Evolutionary conservation across 2,888 invertebrate species (phyloP).

Genomic region (Ophioninae sp.): DNA sequence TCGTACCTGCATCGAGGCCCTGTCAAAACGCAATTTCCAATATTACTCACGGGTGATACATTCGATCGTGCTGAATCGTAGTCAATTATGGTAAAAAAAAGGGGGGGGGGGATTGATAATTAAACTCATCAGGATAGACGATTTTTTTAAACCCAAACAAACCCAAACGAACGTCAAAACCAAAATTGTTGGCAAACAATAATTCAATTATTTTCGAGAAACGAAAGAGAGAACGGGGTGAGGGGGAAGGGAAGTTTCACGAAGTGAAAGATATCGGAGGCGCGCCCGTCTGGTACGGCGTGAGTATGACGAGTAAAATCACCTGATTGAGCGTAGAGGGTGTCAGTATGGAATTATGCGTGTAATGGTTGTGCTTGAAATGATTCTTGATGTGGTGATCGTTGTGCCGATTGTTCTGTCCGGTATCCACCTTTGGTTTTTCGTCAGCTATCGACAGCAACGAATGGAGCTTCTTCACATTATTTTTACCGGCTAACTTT

Average conservation of each 20-base stretch:
- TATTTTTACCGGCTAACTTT: slow-evolving; percentile 84
- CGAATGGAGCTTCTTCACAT: slow-evolving; percentile 83
- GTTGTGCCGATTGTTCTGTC: slow-evolving; percentile 82
- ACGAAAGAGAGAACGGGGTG: background rate
- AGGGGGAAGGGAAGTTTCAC: background rate
- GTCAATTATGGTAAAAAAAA: too few relatives aligned
- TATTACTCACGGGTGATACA: too few relatives aligned
- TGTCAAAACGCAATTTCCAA: slow-evolving; percentile 73
- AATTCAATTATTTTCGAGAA: background rate
- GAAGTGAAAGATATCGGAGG: background rate
- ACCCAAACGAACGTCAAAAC: too few relatives aligned
- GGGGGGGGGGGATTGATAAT: too few relatives aligned
- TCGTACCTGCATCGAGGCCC: slow-evolving; percentile 91
- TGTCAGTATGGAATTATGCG: slow-evolving; percentile 80
- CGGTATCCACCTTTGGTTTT: slow-evolving; percentile 84
- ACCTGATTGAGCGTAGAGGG: slow-evolving; percentile 80
- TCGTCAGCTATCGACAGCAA: slow-evolving; percentile 83
- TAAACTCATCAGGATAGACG: too few relatives aligned
- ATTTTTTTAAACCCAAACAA: too few relatives aligned
- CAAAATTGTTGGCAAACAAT: too few relatives aligned
- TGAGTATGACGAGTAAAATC: slow-evolving; percentile 26
- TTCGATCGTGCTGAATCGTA: too few relatives aligned
- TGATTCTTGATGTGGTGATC: slow-evolving; percentile 80
- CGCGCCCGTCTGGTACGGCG: background rate
- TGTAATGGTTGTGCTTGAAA: slow-evolving; percentile 80